Conservation (phyloP, 2,888 invertebrate genomes). For the Limenitis camilla region DNA sequence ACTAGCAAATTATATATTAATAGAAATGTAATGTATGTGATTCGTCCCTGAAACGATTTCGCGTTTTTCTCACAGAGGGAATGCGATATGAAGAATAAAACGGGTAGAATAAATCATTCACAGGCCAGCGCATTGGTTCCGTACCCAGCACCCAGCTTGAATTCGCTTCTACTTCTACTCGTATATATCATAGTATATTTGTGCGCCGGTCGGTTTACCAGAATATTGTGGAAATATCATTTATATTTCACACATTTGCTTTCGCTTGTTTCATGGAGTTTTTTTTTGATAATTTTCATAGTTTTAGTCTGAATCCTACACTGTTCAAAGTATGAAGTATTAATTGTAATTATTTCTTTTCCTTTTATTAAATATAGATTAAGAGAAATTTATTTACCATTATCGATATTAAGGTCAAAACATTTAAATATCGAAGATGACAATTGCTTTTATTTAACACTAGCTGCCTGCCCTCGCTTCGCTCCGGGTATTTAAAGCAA, state of each 20-base stretch:
- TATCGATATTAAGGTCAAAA: too few species aligned
- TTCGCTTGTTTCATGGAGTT: neutral
- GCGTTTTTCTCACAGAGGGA: conserved; percentile 29
- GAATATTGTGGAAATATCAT: conserved; percentile 18
- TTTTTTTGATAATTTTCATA: neutral
- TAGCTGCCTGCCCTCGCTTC: too few species aligned
- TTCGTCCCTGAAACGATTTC: conserved; percentile 18
- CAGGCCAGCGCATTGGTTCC: conserved; percentile 34
- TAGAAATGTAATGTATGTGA: too few species aligned
- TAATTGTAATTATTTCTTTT: too few species aligned
- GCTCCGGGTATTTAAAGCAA: too few species aligned
- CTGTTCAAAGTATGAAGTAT: too few species aligned
- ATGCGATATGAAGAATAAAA: conserved; percentile 35
- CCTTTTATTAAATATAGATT: too few species aligned
- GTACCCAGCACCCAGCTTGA: conserved; percentile 21
- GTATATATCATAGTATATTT: conserved; percentile 21
- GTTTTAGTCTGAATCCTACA: neutral
- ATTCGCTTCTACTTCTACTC: conserved; percentile 12
- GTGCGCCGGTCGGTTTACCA: conserved; percentile 19
- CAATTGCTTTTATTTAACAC: too few species aligned
- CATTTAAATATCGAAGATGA: too few species aligned
- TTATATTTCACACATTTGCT: conserved; percentile 18
- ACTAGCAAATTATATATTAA: too few species aligned
- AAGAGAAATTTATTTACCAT: too few species aligned
- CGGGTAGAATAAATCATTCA: conserved; percentile 36